Percentiles rank a stretch among this genome's conserved stretches.
Evolutionary conservation across 2,113 vertebrate species (phyloP).

Genomic region (Sakesphorus luctuosus): DNA sequence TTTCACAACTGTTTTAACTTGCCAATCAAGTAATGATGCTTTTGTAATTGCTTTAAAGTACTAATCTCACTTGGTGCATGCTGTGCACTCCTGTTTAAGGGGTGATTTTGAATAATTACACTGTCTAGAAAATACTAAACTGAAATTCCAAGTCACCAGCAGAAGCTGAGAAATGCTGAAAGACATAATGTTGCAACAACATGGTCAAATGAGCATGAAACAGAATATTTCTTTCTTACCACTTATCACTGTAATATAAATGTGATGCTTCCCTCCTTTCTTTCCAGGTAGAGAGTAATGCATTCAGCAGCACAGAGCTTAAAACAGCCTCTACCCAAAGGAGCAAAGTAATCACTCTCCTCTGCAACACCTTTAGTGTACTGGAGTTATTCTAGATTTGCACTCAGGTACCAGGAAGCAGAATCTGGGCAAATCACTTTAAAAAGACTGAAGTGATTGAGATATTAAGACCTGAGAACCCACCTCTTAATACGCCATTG

Average conservation of each 20-base stretch:
- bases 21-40: neutral
- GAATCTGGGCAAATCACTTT: constrained; percentile 28
- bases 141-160: neutral
- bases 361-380: neutral
- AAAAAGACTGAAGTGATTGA: constrained; percentile 36
- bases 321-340: neutral
- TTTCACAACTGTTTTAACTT: neutral
- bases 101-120: neutral
- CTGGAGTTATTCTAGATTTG: neutral
- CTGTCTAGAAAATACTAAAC: neutral
- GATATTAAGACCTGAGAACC: constrained; percentile 47
- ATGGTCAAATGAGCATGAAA: accelerated
- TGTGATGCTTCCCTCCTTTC: neutral
- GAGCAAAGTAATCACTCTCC: neutral
- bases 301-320: neutral
- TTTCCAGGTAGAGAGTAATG: neutral
- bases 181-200: neutral
- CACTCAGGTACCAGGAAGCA: neutral
- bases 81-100: neutral
- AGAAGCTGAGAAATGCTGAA: neutral
- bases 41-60: neutral
- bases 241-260: neutral
- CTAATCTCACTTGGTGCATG: neutral
- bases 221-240: neutral
- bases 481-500: constrained; percentile 63